phyloP scores from a whole-genome alignment of 2,113 vertebrate genomes.

The Aegotheles bennettii region DNA sequence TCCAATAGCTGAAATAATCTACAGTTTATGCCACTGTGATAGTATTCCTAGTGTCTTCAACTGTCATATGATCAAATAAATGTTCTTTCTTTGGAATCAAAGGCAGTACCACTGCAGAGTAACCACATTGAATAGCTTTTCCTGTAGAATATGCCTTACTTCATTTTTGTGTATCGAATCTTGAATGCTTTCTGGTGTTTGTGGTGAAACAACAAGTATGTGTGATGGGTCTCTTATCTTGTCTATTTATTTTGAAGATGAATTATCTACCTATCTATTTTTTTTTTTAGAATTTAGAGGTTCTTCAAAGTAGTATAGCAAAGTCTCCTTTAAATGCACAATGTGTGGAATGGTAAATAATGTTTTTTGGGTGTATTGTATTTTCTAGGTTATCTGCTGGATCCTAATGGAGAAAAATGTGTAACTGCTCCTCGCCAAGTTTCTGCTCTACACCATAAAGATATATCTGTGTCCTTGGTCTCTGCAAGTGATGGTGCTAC shows the following conservation, averaged over 20 bases:
- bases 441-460: constrained; percentile 92
- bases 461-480: constrained; percentile 82
- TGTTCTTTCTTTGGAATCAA: not conserved
- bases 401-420: constrained; percentile 93
- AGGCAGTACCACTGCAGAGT: not conserved
- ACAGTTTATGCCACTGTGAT: not conserved
- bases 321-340: not conserved
- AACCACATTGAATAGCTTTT: not conserved
- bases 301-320: not conserved
- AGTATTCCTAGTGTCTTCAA: not conserved
- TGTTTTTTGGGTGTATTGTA: not conserved
- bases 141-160: not conserved
- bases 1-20: not conserved
- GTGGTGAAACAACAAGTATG: not conserved
- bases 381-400: constrained; percentile 86
- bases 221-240: not conserved
- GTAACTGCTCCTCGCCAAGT: constrained; percentile 89
- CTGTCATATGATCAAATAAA: not conserved
- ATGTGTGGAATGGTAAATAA: not conserved
- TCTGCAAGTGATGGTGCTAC: constrained; percentile 92
- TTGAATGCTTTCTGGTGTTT: not conserved
- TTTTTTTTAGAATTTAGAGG: not conserved
- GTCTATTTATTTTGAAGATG: not conserved
- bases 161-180: not conserved
- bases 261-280: not conserved